These are phyloP conservation scores for Odocoileus hemionus DNA, from an alignment of 2,113 vertebrate species.

Conservation along the genomic window DNA sequence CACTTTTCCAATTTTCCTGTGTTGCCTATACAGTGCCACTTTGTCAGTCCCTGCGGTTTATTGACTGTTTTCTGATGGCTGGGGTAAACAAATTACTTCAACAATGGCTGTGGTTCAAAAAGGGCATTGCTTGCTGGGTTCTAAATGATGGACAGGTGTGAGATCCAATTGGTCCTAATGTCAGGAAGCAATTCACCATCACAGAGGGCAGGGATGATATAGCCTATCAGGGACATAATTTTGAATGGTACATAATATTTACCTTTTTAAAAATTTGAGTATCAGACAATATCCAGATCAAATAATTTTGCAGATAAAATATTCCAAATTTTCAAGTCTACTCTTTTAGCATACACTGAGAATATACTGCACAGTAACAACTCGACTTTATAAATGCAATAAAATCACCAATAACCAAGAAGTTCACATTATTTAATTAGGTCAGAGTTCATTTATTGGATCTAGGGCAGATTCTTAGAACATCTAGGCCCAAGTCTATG, in stretches of 20 bases:
- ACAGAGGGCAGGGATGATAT: background rate
- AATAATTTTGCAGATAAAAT: background rate
- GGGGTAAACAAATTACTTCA: slow-evolving; percentile 42
- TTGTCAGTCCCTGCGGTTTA: slow-evolving; percentile 40
- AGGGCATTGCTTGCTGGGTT: background rate
- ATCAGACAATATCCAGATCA: background rate
- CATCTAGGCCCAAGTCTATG: background rate
- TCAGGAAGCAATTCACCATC: background rate
- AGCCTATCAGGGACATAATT: background rate
- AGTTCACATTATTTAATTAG: background rate
- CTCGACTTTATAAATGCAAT: background rate
- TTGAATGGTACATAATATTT: background rate
- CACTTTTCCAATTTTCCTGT: slow-evolving; percentile 55
- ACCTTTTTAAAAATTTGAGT: background rate
- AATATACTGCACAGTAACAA: background rate
- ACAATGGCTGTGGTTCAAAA: background rate
- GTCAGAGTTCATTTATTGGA: background rate
- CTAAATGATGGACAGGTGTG: background rate
- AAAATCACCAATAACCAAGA: background rate
- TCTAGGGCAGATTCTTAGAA: background rate
- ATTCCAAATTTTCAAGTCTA: background rate
- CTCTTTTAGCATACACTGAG: background rate
- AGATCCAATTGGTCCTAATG: background rate
- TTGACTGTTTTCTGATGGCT: slow-evolving; percentile 26
- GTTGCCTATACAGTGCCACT: slow-evolving; percentile 29